A percentile compares a stretch with the other conserved stretches of the same genome.
Conservation (phyloP, 2,888 invertebrate species). For the Lumbricus terrestris region DNA sequence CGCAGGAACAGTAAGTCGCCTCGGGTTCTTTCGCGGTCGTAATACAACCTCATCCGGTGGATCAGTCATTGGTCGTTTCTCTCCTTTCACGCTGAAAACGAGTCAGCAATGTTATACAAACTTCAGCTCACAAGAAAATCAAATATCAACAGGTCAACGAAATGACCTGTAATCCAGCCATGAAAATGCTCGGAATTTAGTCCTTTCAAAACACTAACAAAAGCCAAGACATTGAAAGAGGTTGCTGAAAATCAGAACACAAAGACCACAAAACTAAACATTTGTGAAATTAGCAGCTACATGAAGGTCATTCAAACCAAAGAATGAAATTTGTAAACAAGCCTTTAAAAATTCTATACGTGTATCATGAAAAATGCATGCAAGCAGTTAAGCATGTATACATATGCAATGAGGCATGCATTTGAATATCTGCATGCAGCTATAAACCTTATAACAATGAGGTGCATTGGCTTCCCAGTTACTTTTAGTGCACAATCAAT, state of each 20-base stretch:
- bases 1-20: not conserved
- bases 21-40: conserved; percentile 12
- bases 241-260: too few relatives aligned
- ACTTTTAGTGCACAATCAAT: too few relatives aligned
- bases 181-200: not conserved
- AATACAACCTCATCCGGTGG: not conserved
- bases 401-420: too few relatives aligned
- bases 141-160: not conserved
- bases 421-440: too few relatives aligned
- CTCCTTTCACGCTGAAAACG: not conserved
- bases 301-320: not conserved
- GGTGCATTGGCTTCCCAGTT: too few relatives aligned
- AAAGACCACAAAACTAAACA: too few relatives aligned
- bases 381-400: too few relatives aligned
- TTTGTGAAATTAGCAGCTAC: not conserved
- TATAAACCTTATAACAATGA: too few relatives aligned
- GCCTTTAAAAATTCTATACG: not conserved
- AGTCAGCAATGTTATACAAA: not conserved
- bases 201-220: not conserved
- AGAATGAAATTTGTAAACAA: not conserved
- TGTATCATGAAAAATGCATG: not conserved
- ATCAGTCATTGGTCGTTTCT: conserved; percentile 5
- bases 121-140: not conserved
- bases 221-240: too few relatives aligned
- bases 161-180: not conserved